phyloP scores from a whole-genome alignment of 2,888 invertebrate species.

The Silvanus unidentatus region DNA sequence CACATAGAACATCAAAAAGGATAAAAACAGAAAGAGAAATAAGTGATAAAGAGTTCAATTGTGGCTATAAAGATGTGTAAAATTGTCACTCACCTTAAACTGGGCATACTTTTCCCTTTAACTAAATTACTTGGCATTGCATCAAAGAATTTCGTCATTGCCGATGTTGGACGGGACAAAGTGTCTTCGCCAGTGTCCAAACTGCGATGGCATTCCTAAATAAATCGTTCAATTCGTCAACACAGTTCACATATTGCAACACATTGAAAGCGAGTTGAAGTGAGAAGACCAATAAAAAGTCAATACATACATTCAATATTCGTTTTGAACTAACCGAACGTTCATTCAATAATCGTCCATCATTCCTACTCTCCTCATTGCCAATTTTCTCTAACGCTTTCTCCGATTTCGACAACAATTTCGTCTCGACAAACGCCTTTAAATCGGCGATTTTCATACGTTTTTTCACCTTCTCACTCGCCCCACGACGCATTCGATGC shows the following conservation, averaged over 20 bases:
- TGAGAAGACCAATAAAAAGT: neutral
- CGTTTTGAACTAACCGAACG: slow-evolving; percentile 59
- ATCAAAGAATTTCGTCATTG: slow-evolving; percentile 54
- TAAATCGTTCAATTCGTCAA: neutral
- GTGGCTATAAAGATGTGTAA: neutral
- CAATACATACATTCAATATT: slow-evolving; percentile 42
- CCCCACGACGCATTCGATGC: slow-evolving; percentile 53
- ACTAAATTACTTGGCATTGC: slow-evolving; percentile 62
- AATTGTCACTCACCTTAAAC: slow-evolving; percentile 78
- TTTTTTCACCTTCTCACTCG: slow-evolving; percentile 77
- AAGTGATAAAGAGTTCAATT: slow-evolving; percentile 5
- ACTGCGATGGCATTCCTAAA: slow-evolving; percentile 75
- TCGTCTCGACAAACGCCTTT: slow-evolving; percentile 87
- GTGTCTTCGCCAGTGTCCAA: slow-evolving; percentile 75
- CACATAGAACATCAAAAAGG: neutral
- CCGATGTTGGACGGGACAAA: slow-evolving; percentile 64
- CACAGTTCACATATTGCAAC: slow-evolving; percentile 3
- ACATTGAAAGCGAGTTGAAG: slow-evolving; percentile 1
- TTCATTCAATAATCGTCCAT: slow-evolving; percentile 44
- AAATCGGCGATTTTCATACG: slow-evolving; percentile 89
- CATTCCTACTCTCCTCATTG: slow-evolving; percentile 58
- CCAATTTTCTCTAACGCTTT: slow-evolving; percentile 87
- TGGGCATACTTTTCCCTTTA: slow-evolving; percentile 96
- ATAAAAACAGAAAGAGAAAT: neutral
- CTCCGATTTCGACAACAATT: slow-evolving; percentile 84